Percentiles rank a stretch among this genome's conserved stretches.
These are phyloP conservation scores for Elanus axillaris DNA, from an alignment of 2,113 vertebrate species.

Conservation along the genomic window DNA sequence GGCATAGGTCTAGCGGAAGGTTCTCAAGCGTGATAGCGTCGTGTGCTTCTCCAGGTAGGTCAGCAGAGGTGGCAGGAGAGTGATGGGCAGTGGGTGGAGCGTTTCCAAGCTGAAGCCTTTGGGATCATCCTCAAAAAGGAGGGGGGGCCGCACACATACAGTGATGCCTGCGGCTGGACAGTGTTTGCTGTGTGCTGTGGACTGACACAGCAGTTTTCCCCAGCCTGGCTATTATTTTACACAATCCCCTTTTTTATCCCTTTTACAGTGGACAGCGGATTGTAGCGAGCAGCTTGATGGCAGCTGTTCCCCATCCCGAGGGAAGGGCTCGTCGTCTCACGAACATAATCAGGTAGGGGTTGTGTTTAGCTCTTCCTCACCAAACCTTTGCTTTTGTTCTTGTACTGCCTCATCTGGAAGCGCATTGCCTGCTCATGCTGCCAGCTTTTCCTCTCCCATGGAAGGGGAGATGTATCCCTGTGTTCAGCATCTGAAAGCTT, in stretches of 20 bases:
- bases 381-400: neutral
- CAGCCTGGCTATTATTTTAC: neutral
- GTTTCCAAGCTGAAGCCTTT: neutral
- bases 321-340: constrained; percentile 74
- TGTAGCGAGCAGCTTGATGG: constrained; percentile 85
- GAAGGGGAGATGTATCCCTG: neutral
- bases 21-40: neutral
- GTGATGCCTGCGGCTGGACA: fast-evolving
- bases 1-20: neutral
- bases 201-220: neutral
- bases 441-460: fast-evolving
- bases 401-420: neutral
- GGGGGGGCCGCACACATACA: fast-evolving
- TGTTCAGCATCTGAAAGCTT: fast-evolving
- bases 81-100: neutral
- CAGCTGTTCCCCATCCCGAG: constrained; percentile 85
- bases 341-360: constrained; percentile 78
- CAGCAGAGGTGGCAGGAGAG: neutral
- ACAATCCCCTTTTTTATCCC: constrained; percentile 28
- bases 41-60: neutral
- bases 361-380: neutral
- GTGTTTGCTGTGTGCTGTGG: neutral
- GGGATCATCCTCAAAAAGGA: neutral
- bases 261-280: constrained; percentile 89
- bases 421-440: fast-evolving